A percentile compares a stretch with the other conserved stretches of the same genome.
phyloP scores from a whole-genome alignment of 2,113 vertebrate genomes.

The Gallinago media region DNA sequence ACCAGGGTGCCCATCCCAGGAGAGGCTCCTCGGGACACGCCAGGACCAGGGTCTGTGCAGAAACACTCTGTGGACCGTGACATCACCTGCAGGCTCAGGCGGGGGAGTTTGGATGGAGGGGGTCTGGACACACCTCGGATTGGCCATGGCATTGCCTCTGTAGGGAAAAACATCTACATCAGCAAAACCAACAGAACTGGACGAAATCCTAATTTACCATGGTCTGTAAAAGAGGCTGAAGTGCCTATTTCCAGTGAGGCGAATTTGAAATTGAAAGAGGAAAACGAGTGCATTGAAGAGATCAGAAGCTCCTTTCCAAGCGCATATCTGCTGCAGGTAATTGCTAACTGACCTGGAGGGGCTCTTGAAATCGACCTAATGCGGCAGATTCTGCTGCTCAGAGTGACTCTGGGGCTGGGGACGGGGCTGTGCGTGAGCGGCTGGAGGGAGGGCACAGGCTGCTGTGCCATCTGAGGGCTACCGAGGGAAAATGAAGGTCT shows the following conservation, averaged over 20 bases:
- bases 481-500: neutral
- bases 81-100: neutral
- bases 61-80: neutral
- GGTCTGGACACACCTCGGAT: neutral
- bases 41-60: neutral
- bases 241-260: constrained; percentile 54
- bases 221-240: constrained; percentile 67
- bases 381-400: constrained; percentile 31
- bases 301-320: constrained; percentile 65
- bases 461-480: rapidly evolving
- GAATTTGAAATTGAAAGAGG: constrained; percentile 65
- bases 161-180: constrained; percentile 41
- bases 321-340: constrained; percentile 59
- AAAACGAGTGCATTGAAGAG: constrained; percentile 63
- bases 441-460: neutral
- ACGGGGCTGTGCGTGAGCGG: neutral
- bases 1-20: neutral
- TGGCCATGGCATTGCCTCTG: neutral
- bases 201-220: constrained; percentile 56
- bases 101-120: neutral
- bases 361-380: constrained; percentile 62
- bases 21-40: neutral
- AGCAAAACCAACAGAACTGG: constrained; percentile 62
- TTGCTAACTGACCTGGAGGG: constrained; percentile 67
- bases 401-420: neutral